Percentiles rank a stretch among this genome's conserved stretches.
Conservation (phyloP, 2,113 vertebrate species). For the Tonatia bakeri region DNA sequence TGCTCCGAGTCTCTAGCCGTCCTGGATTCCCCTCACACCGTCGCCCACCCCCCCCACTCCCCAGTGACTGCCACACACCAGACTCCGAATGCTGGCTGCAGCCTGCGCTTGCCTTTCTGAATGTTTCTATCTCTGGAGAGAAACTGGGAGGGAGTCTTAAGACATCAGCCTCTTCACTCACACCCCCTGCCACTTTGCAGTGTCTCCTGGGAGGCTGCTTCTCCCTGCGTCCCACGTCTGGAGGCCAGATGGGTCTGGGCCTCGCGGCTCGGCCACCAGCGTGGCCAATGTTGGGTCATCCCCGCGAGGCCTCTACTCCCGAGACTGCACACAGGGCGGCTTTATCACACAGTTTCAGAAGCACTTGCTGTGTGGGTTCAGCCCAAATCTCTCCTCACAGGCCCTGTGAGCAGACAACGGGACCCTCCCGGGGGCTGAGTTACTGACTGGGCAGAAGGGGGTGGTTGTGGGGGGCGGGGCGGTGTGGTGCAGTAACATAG, state of each 20-base stretch:
- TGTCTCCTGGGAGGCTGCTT: background rate
- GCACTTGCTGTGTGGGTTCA: accelerated
- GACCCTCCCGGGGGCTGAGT: background rate
- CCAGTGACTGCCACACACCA: accelerated
- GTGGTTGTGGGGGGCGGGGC: no score
- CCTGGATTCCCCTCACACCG: background rate
- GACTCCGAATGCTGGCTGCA: background rate
- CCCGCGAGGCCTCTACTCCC: accelerated
- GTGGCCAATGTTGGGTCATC: accelerated
- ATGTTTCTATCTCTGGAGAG: background rate
- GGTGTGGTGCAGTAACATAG: background rate
- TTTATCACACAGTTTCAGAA: accelerated
- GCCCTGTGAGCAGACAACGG: background rate
- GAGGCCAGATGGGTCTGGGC: accelerated
- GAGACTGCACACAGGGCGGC: background rate
- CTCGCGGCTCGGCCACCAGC: accelerated
- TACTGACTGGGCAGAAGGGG: background rate
- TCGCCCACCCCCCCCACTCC: accelerated
- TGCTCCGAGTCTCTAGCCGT: background rate
- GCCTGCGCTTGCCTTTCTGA: background rate
- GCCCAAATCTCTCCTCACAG: background rate
- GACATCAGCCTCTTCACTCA: background rate
- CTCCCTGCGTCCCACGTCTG: background rate
- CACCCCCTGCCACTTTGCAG: background rate
- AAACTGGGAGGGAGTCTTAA: background rate